Evolutionary conservation across 1,140 invertebrate genomes (phyloP).

Genomic region (Elymnias hypermnestra): DNA sequence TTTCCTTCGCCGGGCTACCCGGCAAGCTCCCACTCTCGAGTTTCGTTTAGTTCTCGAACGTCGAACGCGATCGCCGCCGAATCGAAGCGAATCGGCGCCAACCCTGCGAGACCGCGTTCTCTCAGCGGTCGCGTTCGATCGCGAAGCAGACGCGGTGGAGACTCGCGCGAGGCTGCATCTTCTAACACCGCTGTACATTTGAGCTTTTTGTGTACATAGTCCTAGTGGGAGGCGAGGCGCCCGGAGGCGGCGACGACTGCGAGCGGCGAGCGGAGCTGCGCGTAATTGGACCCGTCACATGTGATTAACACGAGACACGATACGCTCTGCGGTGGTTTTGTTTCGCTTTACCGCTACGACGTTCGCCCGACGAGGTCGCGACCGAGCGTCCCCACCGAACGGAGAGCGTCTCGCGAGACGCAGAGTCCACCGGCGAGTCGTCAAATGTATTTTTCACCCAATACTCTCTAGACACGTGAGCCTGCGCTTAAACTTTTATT

Average conservation of each 20-base stretch:
- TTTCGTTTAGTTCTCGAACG: too few species aligned
- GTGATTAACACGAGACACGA: conserved; percentile 69
- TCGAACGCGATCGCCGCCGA: too few species aligned
- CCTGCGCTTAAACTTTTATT: conserved; percentile 61
- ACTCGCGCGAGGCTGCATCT: conserved; percentile 69
- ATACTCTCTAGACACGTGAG: conserved; percentile 64
- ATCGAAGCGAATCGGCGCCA: too few species aligned
- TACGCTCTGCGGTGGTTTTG: conserved; percentile 63
- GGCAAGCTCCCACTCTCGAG: too few species aligned
- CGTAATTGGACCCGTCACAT: conserved; percentile 66
- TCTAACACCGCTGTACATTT: conserved; percentile 72
- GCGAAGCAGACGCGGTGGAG: too few species aligned
- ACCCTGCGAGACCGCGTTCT: too few species aligned
- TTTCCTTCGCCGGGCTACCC: too few species aligned
- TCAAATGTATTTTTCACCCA: conserved; percentile 74
- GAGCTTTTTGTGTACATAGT: conserved; percentile 74
- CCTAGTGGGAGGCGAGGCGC: conserved; percentile 42
- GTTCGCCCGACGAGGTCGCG: conserved; percentile 61
- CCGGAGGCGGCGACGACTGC: too few species aligned
- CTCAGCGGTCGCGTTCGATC: too few species aligned
- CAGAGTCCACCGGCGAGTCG: conserved; percentile 46
- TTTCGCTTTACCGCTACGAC: conserved; percentile 74
- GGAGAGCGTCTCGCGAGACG: conserved; percentile 43
- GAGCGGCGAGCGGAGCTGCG: conserved; percentile 22
- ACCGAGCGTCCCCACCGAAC: conserved; percentile 42